Base-by-base conservation (phyloP, 2,113 vertebrate species). In the Corvus hawaiiensis region DNA sequence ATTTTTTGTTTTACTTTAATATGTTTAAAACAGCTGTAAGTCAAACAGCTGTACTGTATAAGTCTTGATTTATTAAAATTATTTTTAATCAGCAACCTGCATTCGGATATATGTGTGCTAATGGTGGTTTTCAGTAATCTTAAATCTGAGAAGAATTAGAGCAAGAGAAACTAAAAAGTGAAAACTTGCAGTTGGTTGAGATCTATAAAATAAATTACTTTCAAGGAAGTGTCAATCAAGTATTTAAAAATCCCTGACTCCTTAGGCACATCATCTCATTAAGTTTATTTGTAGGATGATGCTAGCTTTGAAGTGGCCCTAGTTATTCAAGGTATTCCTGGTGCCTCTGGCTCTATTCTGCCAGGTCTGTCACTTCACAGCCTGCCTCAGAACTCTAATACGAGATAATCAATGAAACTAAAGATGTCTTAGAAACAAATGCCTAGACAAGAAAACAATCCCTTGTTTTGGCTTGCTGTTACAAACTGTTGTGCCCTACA, bases 201-300 rank as follows among this genome's bases (percentile, higher is more conserved):
- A 80, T 71, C 35, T 89, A 28, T 84, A 35, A 87, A 96, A 93
- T 41, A 89, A 91, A 95, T 90, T 78, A 59, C 21, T 90, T 75
- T 46, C 22, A 86, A 79, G 30, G 61, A 63, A 91, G 22, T 80
- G 72, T 43, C 86, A 92, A n/a, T 87, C 78, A 84, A 91, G 35
- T 88, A 61, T 80, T 93, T 91, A 92, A 93, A 96, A 71, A 39
- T 73, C 62, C n/a, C 51, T 92, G 12, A 35, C 68, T 91, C 54
- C 62, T 91, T 56, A 67, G 64, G 46, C 19, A 76, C 8, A 75
- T 49, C 26, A 23, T 74, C 48, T 95, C 74, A 81, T 91, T 69
- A 84, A 78, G 32, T 26, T 80, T 49, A 89, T 92, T 93, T 84
- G 69, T 58, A 86, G 59, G 56, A 67, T n/a, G 44, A 94, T 79